phyloP scores from a whole-genome alignment of 2,888 invertebrate species.

The Netelia melanura region DNA sequence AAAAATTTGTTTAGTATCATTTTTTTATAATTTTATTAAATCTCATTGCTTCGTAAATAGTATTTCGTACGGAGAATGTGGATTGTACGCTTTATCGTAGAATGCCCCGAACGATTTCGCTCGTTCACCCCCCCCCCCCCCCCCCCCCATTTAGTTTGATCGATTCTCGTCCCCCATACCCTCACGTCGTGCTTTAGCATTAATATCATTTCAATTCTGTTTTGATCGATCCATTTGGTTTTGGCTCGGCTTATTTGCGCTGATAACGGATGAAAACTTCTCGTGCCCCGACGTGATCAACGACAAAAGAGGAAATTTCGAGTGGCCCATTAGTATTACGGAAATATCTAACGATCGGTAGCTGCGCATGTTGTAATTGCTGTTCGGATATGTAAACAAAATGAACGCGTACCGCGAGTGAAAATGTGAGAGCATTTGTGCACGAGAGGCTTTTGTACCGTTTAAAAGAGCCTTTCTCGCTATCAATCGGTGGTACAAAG shows the following conservation, averaged over 20 bases:
- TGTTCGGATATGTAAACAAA: conserved; percentile 8
- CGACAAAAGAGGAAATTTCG: conserved; percentile 30
- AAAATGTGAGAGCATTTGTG: conserved; percentile 48
- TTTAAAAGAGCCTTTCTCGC: conserved; percentile 7
- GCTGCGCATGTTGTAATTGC: conserved; percentile 36
- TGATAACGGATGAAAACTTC: conserved; percentile 16
- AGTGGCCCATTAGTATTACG: conserved; percentile 50
- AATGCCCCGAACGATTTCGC: conserved; percentile 43
- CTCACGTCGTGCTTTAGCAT: background rate
- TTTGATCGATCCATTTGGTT: conserved; percentile 14
- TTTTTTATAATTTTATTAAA: conserved; percentile 28
- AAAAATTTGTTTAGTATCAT: background rate
- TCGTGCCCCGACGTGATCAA: background rate
- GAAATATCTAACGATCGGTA: conserved; percentile 43
- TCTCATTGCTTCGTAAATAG: conserved; percentile 68
- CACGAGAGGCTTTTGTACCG: conserved; percentile 65
- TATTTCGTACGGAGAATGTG: conserved; percentile 6
- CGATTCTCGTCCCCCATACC: conserved; percentile 12
- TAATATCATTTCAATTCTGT: conserved; percentile 12
- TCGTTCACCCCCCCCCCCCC: background rate
- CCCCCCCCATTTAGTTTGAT: conserved; percentile 45
- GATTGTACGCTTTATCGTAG: conserved; percentile 39
- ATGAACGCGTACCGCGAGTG: conserved; percentile 8
- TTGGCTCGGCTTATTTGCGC: conserved; percentile 44
- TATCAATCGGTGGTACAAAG: background rate